phyloP scores from a whole-genome alignment of 2,113 vertebrate species.

The Chionodraco myersi region DNA sequence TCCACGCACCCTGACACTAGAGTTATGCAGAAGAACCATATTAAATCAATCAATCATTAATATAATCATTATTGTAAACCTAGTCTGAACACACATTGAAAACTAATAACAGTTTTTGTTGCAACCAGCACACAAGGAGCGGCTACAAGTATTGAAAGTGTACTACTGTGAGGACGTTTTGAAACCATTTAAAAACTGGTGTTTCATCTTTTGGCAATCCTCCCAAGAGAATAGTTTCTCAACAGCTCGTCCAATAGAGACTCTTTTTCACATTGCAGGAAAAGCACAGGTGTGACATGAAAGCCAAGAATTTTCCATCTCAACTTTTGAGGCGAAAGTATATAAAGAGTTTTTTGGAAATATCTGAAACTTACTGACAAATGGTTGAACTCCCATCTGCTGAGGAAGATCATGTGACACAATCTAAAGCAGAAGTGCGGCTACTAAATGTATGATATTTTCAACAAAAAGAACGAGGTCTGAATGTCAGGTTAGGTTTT shows the following conservation, averaged over 20 bases:
- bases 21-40: not conserved
- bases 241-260: not conserved
- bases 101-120: not conserved
- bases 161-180: not conserved
- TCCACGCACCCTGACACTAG: no score
- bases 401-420: not conserved
- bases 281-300: not conserved
- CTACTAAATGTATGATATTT: not conserved
- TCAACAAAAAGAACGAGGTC: not conserved
- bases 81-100: not conserved
- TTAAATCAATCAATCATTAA: slow-evolving; percentile 28
- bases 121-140: not conserved
- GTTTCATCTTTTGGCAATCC: slow-evolving; percentile 6
- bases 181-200: not conserved
- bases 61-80: slow-evolving; percentile 5
- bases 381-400: not conserved
- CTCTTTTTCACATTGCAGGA: not conserved
- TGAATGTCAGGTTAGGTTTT: not conserved
- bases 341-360: not conserved
- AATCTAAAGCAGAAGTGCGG: not conserved
- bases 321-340: not conserved
- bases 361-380: not conserved
- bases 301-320: not conserved
- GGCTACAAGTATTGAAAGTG: not conserved
- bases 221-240: not conserved